Evolutionary conservation across 1,140 invertebrate species (phyloP), one percentile per base, ranked within the genome.

Genomic region (Proctacanthus coquilletti): DNA sequence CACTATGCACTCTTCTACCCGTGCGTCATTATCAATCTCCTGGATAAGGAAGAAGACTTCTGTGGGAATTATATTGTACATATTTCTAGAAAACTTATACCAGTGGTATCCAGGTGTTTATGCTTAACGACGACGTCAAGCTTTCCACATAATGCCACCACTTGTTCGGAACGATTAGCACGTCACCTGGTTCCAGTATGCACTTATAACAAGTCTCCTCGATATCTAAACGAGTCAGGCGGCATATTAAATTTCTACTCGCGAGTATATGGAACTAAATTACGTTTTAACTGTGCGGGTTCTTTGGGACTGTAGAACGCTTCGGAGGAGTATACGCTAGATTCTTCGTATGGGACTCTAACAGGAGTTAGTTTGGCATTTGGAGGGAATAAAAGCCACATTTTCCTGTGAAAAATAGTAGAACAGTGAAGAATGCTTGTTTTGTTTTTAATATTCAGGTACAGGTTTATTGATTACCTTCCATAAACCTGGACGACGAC

Each of bases 141-240:
- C 83, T 82, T 60, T 91, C 82, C 4, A 95, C 92, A 65, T 84
- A 93, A 69, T 97, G 92, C 92, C 92, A 97, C 91, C 91, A 96
- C 36, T 84, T 76, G 45, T 71, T 70, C 6, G 92, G 92, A 2
- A 97, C 79, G 52, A 84, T 74, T 8, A 97, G 60, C 5, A 89
- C 77, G 65, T 96, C 84, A 2, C 87, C 88, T 6, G 85, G 75
- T 33, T 79, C 65, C 19, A 96, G 62, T 15, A 63, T 69, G 14
- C 87, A 64, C 20, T 70, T 62, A 63, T 66, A 68, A 40, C 69
- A 71, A 48, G 48, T 61, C 41, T 37, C 44, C 56, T 19, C 62
- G 56, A 10, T 13, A 27, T 27, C 23, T 27, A n/a, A n/a, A n/a
- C n/a, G n/a, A n/a, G 51, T 48, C 38, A 75, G 44, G 42, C 56